phyloP scores from a whole-genome alignment of 2,113 vertebrate species.

The Crotalus viridis region DNA sequence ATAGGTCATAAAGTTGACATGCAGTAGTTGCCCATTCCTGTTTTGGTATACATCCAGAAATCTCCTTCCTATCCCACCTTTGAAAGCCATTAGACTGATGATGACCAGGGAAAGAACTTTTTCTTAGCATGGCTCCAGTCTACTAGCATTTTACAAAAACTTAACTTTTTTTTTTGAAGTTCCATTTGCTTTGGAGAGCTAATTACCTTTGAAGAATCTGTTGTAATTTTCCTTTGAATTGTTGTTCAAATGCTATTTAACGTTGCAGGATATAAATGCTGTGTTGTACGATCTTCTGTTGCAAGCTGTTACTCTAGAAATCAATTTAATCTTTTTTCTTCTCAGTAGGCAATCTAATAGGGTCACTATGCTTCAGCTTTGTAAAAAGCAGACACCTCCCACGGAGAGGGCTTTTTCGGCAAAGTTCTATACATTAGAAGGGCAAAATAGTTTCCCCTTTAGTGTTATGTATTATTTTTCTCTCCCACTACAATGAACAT shows the following conservation, averaged over 20 bases:
- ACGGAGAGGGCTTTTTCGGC: not conserved
- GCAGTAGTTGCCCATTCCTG: not conserved
- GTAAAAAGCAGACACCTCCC: not conserved
- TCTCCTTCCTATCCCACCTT: not conserved
- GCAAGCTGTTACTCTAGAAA: not conserved
- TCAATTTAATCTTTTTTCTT: not conserved
- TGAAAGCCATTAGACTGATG: not conserved
- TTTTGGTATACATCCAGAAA: not conserved
- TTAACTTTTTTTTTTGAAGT: not conserved
- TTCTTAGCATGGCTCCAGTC: not conserved
- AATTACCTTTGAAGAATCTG: not conserved
- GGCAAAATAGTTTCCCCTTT: not conserved
- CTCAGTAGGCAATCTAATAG: not conserved
- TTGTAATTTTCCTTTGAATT: not conserved
- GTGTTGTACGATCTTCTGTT: not conserved
- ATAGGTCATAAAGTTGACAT: not conserved
- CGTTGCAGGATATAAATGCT: not conserved
- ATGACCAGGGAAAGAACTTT: not conserved
- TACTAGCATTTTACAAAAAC: not conserved
- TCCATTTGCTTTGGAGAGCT: not conserved
- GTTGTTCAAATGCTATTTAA: not conserved
- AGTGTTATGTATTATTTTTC: not conserved
- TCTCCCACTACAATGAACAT: not conserved
- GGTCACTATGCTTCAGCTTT: not conserved
- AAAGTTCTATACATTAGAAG: not conserved